Conservation (phyloP, 2,113 vertebrate species). For the Lasiurus borealis region DNA sequence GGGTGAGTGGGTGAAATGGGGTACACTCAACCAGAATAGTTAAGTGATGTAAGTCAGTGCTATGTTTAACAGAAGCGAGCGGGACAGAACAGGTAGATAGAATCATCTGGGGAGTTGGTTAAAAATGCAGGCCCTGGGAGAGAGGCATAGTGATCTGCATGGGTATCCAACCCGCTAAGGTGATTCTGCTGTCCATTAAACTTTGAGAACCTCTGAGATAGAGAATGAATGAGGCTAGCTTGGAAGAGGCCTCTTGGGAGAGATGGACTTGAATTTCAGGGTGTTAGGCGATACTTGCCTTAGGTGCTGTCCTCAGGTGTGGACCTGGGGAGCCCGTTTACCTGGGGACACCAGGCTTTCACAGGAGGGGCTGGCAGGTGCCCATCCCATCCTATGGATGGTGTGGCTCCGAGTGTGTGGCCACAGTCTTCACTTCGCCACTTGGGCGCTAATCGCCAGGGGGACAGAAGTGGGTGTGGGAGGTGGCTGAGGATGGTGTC, state of each 20-base stretch:
- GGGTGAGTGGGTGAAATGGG: not conserved
- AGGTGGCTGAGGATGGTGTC: conserved; percentile 65
- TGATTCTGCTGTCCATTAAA: conserved; percentile 75
- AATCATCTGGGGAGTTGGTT: conserved; percentile 55
- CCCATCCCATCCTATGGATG: not conserved
- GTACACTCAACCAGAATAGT: not conserved
- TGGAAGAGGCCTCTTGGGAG: conserved; percentile 64
- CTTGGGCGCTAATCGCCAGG: conserved; percentile 1
- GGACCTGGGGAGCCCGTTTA: conserved; percentile 41
- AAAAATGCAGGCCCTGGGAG: conserved; percentile 70
- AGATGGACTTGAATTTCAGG: conserved; percentile 73
- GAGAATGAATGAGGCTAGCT: conserved; percentile 60
- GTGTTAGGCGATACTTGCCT: conserved; percentile 52
- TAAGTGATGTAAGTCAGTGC: not conserved
- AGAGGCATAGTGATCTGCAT: conserved; percentile 38
- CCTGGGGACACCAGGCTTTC: conserved; percentile 7
- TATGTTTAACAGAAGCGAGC: not conserved
- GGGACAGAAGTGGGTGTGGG: conserved; percentile 70
- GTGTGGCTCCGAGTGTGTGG: not conserved
- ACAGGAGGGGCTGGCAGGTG: not conserved
- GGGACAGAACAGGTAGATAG: not conserved
- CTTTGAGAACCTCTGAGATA: conserved; percentile 71
- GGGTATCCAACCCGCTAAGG: conserved; percentile 46
- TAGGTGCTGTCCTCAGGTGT: conserved; percentile 54
- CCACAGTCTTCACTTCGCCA: not conserved